Conservation (phyloP, 2,113 vertebrate genomes). For the Dromaius novaehollandiae region DNA sequence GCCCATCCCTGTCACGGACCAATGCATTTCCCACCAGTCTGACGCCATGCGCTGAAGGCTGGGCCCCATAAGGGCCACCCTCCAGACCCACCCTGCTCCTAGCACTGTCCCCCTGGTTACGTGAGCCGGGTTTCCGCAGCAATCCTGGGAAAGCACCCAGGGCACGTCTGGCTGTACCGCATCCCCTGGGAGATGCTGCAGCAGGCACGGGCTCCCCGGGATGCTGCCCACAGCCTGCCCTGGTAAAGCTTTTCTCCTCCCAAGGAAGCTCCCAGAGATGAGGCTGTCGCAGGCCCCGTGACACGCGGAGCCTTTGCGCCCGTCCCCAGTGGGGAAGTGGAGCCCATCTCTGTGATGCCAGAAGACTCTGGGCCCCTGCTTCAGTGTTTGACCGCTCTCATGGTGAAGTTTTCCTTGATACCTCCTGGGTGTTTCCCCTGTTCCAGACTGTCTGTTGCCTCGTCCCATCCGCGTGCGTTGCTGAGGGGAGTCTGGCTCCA, state of each 20-base stretch:
- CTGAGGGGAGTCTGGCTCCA: not conserved
- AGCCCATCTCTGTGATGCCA: too few species aligned
- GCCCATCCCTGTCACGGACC: too few species aligned
- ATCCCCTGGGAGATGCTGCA: not conserved
- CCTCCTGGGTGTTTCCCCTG: too few species aligned
- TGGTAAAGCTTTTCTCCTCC: too few species aligned
- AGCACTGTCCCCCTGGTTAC: constrained; percentile 5
- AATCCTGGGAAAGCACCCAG: not conserved
- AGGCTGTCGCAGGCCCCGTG: too few species aligned
- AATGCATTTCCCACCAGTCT: too few species aligned
- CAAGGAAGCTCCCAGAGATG: too few species aligned
- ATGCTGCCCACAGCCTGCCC: not conserved
- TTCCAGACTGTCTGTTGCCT: not conserved
- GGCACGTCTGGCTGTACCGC: not conserved
- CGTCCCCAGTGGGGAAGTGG: too few species aligned
- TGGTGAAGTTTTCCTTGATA: fast-evolving
- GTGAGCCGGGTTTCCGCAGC: not conserved
- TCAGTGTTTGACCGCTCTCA: fast-evolving
- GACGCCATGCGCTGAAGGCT: too few species aligned
- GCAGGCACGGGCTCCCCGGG: not conserved
- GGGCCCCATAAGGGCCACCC: not conserved
- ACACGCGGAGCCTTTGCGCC: too few species aligned
- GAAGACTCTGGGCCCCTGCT: too few species aligned
- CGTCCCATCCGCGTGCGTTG: fast-evolving
- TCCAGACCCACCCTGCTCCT: not conserved